These are phyloP conservation scores for Phalacrocorax brasilianus DNA, from an alignment of 2,113 vertebrate species.

Conservation along the genomic window DNA sequence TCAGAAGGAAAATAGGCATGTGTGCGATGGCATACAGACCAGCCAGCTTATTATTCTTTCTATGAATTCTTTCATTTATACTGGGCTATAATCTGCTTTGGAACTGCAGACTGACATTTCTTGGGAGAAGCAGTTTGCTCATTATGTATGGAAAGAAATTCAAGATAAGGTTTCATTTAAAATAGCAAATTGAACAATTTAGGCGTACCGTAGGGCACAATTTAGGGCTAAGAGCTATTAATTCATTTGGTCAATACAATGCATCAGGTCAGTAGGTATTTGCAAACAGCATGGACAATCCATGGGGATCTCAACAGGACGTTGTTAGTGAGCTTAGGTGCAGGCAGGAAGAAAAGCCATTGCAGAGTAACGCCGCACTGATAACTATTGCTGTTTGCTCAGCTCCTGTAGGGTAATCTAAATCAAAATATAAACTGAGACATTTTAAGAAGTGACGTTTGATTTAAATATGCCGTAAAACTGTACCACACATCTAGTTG, in stretches of 20 bases:
- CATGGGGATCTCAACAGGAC: background rate
- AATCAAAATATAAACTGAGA: background rate
- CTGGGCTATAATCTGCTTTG: constrained; percentile 6
- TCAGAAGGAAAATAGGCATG: constrained; percentile 31
- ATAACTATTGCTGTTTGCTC: constrained; percentile 14
- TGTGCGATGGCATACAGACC: constrained; percentile 16
- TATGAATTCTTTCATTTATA: constrained; percentile 43
- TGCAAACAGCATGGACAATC: background rate
- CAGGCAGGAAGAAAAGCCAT: background rate
- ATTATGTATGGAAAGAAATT: background rate
- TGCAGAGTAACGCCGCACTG: background rate
- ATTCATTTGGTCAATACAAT: background rate
- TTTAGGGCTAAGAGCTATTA: background rate
- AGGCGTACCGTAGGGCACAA: background rate
- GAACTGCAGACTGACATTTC: background rate
- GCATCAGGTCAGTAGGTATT: background rate
- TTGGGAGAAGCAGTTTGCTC: background rate
- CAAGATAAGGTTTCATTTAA: constrained; percentile 40
- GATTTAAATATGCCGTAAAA: constrained; percentile 53
- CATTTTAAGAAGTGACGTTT: constrained; percentile 19
- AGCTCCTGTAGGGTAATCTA: background rate
- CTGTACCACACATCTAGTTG: constrained; percentile 28
- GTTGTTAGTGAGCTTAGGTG: background rate
- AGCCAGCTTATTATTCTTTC: constrained; percentile 33
- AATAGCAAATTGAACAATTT: constrained; percentile 27